Evolutionary conservation across 2,797 vertebrate species (phyloP), one percentile per base, ranked within the genome.

Genomic region (Ibycter americanus): DNA sequence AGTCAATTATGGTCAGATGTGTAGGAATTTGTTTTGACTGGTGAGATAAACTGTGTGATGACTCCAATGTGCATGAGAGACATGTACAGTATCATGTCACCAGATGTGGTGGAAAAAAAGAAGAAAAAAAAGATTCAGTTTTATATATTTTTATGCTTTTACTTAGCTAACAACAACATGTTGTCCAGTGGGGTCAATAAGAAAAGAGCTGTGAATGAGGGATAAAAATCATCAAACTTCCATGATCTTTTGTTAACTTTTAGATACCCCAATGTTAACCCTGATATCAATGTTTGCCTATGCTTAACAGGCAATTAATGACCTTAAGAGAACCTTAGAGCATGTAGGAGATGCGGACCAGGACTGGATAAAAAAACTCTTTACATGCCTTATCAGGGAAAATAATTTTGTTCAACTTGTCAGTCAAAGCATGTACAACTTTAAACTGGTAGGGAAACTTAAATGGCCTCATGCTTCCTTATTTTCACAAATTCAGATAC

Each of bases 1-100:
- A 94, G 68, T 83, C 65, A 92, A 5, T 94, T 85, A 92, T 46
- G 61, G 66, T 91, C 81, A 94, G n/a, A 93, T 78, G n/a, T 63
- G 84, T 58, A 89, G 73, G 81, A 93, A 85, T 96, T 94, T 92
- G 67, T 87, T 96, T 95, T 19, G 15, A 73, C 46, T 94, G 38
- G 32, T 66, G 51, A 89, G 62, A 92, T 78, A 89, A 77, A 58
- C 31, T 42, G 54, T 61, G 47, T 77, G 77, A 93, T 95, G 51
- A 91, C 74, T 89, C 59, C 58, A 49, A 6, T 44, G 26, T 55
- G 54, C 31, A 8, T 26, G 54, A 83, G 32, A 90, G 72, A 81
- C 85, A 92, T 0, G 2, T 42, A 74, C 9, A 73, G 34, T 62
- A 76, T 11, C 21, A 23, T 40, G 42, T 73, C 6, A 0, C 21